These are phyloP conservation scores for Nomada ferruginata DNA, from an alignment of 2,888 invertebrate genomes.

Conservation along the genomic window DNA sequence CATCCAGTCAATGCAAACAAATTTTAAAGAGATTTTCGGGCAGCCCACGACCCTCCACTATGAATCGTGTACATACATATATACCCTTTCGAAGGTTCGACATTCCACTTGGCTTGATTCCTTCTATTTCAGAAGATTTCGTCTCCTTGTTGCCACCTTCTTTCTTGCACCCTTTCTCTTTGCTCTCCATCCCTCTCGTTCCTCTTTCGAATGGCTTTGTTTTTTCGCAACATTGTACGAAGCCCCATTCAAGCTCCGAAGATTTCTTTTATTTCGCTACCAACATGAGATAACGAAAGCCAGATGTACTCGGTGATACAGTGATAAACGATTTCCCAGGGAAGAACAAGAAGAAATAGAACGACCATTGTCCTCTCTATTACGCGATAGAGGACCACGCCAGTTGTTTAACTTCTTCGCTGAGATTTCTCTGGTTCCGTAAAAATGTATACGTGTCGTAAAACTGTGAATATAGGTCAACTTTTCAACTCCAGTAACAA, in stretches of 20 bases:
- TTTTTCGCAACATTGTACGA: slow-evolving; percentile 43
- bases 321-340: slow-evolving; percentile 42
- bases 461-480: background rate
- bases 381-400: slow-evolving; percentile 4
- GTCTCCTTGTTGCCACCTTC: background rate
- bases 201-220: slow-evolving; percentile 43
- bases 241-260: slow-evolving; percentile 35
- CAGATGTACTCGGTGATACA: slow-evolving; percentile 49
- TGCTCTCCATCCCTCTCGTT: background rate
- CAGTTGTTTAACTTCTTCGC: slow-evolving; percentile 8
- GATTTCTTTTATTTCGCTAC: slow-evolving; percentile 42
- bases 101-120: slow-evolving; percentile 58
- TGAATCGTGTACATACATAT: slow-evolving; percentile 18
- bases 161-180: background rate
- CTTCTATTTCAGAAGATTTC: slow-evolving; percentile 43
- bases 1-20: slow-evolving; percentile 29
- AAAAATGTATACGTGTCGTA: background rate
- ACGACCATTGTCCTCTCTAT: slow-evolving; percentile 40
- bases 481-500: background rate
- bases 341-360: slow-evolving; percentile 18
- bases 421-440: background rate
- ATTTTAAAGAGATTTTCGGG: slow-evolving; percentile 44
- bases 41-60: slow-evolving; percentile 44
- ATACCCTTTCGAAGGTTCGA: slow-evolving; percentile 47
- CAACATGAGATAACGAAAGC: slow-evolving; percentile 45